Conservation (phyloP, 2,797 vertebrate genomes). For the Channa striata region DNA sequence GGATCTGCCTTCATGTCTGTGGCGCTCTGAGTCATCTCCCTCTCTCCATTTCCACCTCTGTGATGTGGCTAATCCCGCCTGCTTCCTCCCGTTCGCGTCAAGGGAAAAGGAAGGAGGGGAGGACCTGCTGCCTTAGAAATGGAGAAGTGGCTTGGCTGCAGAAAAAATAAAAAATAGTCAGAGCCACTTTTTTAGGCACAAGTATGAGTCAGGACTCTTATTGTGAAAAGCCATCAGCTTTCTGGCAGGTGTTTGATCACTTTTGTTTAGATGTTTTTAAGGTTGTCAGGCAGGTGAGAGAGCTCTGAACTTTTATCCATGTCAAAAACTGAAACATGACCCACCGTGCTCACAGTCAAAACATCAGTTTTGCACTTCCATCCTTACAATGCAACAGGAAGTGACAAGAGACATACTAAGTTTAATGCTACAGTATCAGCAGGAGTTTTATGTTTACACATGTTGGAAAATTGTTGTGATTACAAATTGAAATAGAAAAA, state of each 20-base stretch:
- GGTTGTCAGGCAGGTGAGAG: no score
- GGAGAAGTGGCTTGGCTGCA: constrained; percentile 35
- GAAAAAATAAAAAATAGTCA: constrained; percentile 18
- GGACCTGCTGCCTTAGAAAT: constrained; percentile 43
- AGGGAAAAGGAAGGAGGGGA: constrained; percentile 16
- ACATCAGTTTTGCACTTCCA: no score
- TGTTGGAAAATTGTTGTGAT: no score
- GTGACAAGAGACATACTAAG: no score
- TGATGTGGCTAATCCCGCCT: constrained; percentile 56
- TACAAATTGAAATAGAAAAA: no score
- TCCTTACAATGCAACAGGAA: no score
- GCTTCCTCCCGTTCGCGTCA: constrained; percentile 31
- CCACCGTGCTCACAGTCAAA: no score
- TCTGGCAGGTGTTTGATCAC: constrained; percentile 45
- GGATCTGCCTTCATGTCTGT: constrained; percentile 28
- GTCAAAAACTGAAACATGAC: no score
- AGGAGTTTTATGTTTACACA: no score
- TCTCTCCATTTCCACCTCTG: constrained; percentile 38
- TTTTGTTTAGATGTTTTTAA: constrained; percentile 16
- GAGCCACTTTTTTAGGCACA: constrained; percentile 24
- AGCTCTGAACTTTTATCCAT: no score
- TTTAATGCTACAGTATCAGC: no score
- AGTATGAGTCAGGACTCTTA: constrained; percentile 3
- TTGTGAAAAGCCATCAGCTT: constrained; percentile 19
- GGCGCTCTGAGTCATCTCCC: constrained; percentile 6